A percentile compares a stretch with the other conserved stretches of the same genome.
Evolutionary conservation across 2,888 invertebrate genomes (phyloP).

Genomic region (Eristalis tenax): DNA sequence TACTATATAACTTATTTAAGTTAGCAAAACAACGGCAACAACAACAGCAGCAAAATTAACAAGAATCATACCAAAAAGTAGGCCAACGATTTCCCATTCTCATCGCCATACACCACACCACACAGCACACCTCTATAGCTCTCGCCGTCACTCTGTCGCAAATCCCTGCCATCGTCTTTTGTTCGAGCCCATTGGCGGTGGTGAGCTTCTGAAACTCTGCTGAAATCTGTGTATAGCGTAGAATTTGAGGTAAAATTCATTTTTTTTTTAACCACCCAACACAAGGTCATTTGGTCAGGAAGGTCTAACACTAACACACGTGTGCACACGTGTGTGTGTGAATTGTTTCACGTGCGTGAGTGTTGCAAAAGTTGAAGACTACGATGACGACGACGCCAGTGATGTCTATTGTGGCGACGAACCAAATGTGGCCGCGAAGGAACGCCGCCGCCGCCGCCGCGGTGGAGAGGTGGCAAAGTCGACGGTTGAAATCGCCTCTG

Average conservation of each 20-base stretch:
- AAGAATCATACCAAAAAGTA: constrained; percentile 47
- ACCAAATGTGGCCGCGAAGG: not conserved
- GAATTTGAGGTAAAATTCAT: constrained; percentile 52
- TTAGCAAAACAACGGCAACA: constrained; percentile 4
- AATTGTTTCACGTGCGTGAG: constrained; percentile 1
- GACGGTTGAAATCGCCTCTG: constrained; percentile 60
- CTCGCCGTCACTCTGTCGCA: not conserved
- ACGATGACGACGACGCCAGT: constrained; percentile 11
- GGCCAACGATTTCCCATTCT: constrained; percentile 65
- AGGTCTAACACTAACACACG: constrained; percentile 40
- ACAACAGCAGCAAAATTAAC: constrained; percentile 10
- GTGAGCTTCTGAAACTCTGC: not conserved
- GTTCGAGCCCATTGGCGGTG: not conserved
- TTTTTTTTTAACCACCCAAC: constrained; percentile 58
- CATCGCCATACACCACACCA: constrained; percentile 9
- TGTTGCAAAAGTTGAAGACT: constrained; percentile 34
- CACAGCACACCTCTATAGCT: not conserved
- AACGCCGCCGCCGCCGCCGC: too few species aligned
- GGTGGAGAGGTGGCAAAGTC: constrained; percentile 9
- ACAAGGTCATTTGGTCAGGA: constrained; percentile 72
- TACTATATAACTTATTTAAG: constrained; percentile 4
- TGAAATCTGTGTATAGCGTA: constrained; percentile 48
- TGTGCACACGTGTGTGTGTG: not conserved
- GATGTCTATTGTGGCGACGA: constrained; percentile 1
- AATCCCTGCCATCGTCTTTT: not conserved